Evolutionary conservation across 2,888 invertebrate species (phyloP).

Genomic region (Nomada flava): DNA sequence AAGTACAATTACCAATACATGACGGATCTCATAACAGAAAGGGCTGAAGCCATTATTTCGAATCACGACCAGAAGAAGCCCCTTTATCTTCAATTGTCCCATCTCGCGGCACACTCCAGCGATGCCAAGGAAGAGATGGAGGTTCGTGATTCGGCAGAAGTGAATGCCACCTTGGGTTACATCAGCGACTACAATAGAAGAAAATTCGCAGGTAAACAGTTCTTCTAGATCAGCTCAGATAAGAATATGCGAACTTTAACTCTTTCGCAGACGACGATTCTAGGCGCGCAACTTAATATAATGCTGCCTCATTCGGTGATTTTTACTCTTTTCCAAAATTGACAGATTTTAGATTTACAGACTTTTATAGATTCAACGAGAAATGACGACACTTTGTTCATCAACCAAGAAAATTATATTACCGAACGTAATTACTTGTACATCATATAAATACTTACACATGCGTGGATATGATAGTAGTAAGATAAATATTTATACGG

Average conservation of each 20-base stretch:
- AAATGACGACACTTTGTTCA: too few relatives aligned
- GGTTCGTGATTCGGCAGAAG: conserved; percentile 87
- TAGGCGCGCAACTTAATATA: too few relatives aligned
- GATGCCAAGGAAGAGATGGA: conserved; percentile 89
- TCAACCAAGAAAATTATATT: too few relatives aligned
- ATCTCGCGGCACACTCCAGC: conserved; percentile 92
- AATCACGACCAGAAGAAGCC: conserved; percentile 87
- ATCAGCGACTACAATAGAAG: conserved; percentile 89
- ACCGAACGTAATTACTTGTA: too few relatives aligned
- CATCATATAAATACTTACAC: too few relatives aligned
- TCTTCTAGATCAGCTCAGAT: neutral
- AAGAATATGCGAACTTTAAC: neutral
- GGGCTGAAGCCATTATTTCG: conserved; percentile 87
- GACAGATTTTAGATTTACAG: too few relatives aligned
- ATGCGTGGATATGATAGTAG: too few relatives aligned
- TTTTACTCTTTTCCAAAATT: too few relatives aligned
- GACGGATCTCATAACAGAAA: conserved; percentile 89
- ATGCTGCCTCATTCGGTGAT: too few relatives aligned
- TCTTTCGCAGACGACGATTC: too few relatives aligned
- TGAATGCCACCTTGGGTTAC: conserved; percentile 88
- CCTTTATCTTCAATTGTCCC: conserved; percentile 91
- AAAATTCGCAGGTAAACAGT: conserved; percentile 88
- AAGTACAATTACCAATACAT: conserved; percentile 87
- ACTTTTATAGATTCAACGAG: too few relatives aligned
- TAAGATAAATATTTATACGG: too few relatives aligned